Evolutionary conservation across 2,888 invertebrate species (phyloP).

Genomic region (Brenthis hecate): DNA sequence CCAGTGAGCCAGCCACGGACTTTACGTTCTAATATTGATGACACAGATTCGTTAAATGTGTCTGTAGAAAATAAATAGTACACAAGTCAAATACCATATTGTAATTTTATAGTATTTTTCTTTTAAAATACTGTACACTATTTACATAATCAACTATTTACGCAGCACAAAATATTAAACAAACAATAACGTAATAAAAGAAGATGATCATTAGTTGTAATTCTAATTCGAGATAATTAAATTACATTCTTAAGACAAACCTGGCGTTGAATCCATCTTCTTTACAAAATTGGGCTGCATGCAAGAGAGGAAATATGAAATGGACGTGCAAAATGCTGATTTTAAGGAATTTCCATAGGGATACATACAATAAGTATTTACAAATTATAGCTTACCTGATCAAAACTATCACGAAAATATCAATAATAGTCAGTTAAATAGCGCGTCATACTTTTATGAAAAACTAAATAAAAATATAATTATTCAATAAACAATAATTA

Average conservation of each 20-base stretch:
- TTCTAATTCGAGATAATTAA: neutral
- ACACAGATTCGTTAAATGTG: conserved; percentile 74
- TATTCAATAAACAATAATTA: neutral
- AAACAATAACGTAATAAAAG: conserved; percentile 7
- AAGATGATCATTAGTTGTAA: neutral
- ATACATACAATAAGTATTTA: conserved; percentile 1
- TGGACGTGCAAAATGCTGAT: conserved; percentile 54
- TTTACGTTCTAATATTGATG: conserved; percentile 73
- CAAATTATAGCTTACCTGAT: conserved; percentile 24
- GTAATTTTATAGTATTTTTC: neutral
- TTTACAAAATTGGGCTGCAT: conserved; percentile 74
- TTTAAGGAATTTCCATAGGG: conserved; percentile 11
- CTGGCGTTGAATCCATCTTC: conserved; percentile 79
- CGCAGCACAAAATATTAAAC: conserved; percentile 5
- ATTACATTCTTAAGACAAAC: conserved; percentile 59
- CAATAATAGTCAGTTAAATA: neutral
- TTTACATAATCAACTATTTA: neutral
- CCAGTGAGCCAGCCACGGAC: conserved; percentile 77
- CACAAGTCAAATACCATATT: neutral
- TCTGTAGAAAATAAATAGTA: conserved; percentile 53
- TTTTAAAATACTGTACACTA: neutral
- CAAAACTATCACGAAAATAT: neutral
- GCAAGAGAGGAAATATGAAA: conserved; percentile 72
- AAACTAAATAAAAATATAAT: neutral
- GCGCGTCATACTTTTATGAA: neutral